Evolutionary conservation across 2,113 vertebrate species (phyloP).

Genomic region (Caranx melampygus): DNA sequence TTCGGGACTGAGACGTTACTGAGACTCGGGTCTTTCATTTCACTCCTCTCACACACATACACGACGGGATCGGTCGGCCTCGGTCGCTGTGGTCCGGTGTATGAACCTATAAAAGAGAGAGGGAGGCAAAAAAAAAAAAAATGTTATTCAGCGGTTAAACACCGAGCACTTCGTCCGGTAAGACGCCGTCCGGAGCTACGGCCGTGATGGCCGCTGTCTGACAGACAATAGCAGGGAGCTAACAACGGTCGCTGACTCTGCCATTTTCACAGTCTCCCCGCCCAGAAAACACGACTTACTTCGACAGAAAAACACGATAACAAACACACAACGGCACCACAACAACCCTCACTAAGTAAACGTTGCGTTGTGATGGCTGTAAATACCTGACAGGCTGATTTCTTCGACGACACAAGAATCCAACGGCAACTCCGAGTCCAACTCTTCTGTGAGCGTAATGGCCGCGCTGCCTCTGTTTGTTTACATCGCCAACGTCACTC

Average conservation of each 20-base stretch:
- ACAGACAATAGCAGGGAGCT: conserved; percentile 31
- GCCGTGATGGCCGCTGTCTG: conserved; percentile 45
- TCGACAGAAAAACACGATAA: background rate
- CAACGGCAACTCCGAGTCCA: conserved; percentile 5
- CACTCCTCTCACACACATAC: background rate
- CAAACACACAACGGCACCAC: background rate
- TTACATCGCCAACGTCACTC: conserved; percentile 69
- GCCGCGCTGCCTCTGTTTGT: conserved; percentile 72
- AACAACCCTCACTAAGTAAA: rapidly evolving
- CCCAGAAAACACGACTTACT: background rate
- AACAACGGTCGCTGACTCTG: background rate
- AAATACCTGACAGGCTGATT: conserved; percentile 4
- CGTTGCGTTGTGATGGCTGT: rapidly evolving
- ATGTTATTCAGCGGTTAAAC: background rate
- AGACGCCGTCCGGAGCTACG: background rate
- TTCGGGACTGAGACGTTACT: conserved; percentile 83
- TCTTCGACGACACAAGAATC: background rate
- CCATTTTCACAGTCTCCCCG: background rate
- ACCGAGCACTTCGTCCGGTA: background rate
- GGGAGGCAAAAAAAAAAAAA: too few species aligned
- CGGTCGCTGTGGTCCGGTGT: background rate
- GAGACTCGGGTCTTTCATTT: conserved; percentile 92
- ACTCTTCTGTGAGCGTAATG: conserved; percentile 49
- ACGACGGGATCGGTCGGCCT: background rate
- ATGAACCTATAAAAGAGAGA: background rate